These are phyloP conservation scores for Cricetomys ansorgei DNA, from an alignment of 2,113 vertebrate genomes.

Conservation along the genomic window DNA sequence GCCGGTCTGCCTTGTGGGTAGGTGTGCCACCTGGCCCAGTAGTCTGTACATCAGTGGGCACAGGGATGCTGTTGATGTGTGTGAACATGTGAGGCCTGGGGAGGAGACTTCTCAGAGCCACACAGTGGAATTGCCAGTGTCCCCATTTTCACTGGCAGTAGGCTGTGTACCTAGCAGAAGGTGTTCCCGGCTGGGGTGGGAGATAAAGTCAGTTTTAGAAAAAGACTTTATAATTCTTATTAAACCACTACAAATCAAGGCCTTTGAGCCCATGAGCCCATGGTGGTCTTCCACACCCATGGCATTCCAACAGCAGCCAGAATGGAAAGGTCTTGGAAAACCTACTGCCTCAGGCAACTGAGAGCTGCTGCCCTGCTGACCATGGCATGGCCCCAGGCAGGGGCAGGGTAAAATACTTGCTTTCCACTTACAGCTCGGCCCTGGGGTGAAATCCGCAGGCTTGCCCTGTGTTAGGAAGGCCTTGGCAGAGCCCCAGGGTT, in stretches of 20 bases:
- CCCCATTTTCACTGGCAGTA: background rate
- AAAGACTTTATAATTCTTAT: background rate
- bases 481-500: background rate
- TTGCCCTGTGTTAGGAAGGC: too few species aligned
- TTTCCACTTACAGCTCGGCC: background rate
- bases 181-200: background rate
- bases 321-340: background rate
- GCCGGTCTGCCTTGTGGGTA: background rate
- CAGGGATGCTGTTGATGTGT: background rate
- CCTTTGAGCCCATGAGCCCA: background rate
- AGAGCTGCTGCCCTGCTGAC: background rate
- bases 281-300: background rate
- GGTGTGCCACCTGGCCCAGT: background rate
- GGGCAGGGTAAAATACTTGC: background rate
- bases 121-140: background rate
- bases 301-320: background rate
- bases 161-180: background rate
- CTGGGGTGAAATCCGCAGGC: background rate
- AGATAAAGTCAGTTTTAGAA: background rate
- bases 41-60: background rate
- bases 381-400: background rate
- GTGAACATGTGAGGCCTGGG: background rate
- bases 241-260: background rate
- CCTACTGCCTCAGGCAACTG: background rate
- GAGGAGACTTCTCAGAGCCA: background rate